Evolutionary conservation across 2,888 invertebrate genomes (phyloP).

Genomic region (Folsomia candida): DNA sequence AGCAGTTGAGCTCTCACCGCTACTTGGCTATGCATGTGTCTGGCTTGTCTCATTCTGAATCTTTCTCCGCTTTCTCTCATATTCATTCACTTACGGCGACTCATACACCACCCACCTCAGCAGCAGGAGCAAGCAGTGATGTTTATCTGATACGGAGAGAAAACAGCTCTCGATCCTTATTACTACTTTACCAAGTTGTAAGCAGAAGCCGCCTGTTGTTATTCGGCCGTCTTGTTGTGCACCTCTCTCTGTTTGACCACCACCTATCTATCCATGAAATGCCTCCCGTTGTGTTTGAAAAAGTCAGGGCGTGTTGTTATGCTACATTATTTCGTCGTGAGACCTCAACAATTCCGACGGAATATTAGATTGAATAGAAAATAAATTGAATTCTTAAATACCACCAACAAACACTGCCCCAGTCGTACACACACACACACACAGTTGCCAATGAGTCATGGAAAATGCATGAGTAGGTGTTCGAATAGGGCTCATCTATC

Average conservation of each 20-base stretch:
- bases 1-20: slow-evolving; percentile 31
- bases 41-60: background rate
- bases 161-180: too few relatives aligned
- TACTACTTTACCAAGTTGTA: too few relatives aligned
- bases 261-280: background rate
- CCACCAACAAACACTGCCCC: too few relatives aligned
- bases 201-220: background rate
- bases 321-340: slow-evolving; percentile 1
- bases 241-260: background rate
- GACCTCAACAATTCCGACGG: background rate
- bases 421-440: too few relatives aligned
- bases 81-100: background rate
- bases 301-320: background rate
- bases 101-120: background rate
- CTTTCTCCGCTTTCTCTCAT: slow-evolving; percentile 1
- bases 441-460: slow-evolving; percentile 15
- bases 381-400: slow-evolving; percentile 18
- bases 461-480: slow-evolving; percentile 11
- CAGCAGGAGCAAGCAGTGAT: background rate
- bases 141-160: background rate
- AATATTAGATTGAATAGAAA: background rate
- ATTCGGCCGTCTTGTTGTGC: too few relatives aligned
- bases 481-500: background rate
- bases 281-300: background rate
- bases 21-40: slow-evolving; percentile 24